Evolutionary conservation across 1,140 invertebrate genomes (phyloP).

Genomic region (Nasonia longicornis): DNA sequence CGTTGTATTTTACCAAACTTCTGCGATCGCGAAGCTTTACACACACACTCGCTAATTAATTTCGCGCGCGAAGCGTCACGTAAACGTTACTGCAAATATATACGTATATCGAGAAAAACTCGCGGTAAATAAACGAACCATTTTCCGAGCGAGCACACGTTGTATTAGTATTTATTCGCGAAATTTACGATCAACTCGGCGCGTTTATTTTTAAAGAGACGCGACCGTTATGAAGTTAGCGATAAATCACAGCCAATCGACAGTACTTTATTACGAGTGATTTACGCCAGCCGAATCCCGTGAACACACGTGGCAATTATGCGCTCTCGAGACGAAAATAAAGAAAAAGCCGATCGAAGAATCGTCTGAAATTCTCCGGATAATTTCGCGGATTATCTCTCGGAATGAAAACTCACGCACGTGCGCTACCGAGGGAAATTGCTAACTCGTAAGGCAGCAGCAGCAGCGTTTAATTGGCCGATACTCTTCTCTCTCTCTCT

Average conservation of each 20-base stretch:
- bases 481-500: not conserved
- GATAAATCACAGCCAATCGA: not conserved
- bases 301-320: too few species aligned
- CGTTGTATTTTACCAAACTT: not conserved
- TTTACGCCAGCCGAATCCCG: not conserved
- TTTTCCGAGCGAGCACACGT: not conserved
- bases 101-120: not conserved
- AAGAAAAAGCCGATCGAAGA: too few species aligned
- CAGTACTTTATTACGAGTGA: not conserved
- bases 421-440: not conserved
- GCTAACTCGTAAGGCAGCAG: not conserved
- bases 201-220: not conserved
- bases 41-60: not conserved
- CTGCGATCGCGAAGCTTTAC: too few species aligned
- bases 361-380: too few species aligned
- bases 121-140: not conserved
- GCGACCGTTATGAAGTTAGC: not conserved
- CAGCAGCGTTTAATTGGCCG: constrained; percentile 4
- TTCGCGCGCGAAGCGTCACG: not conserved
- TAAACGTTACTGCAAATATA: constrained; percentile 14
- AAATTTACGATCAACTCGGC: not conserved
- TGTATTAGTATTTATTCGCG: not conserved
- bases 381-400: not conserved
- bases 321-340: too few species aligned
- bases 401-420: not conserved